Evolutionary conservation across 2,797 vertebrate genomes (phyloP), one percentile per base, ranked within the genome.

Genomic region (Discoglossus pictus): DNA sequence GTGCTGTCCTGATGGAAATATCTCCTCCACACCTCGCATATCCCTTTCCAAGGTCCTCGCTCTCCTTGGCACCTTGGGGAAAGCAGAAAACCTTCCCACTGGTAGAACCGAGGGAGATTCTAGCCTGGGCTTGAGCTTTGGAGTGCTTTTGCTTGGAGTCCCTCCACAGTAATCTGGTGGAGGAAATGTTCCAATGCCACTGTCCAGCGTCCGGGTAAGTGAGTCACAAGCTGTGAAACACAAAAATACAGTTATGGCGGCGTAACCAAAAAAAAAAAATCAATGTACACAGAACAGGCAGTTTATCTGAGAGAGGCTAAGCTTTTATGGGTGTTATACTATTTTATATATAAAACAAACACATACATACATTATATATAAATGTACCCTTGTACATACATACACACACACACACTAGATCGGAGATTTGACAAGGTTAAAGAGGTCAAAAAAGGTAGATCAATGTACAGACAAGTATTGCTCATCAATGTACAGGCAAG

Each of bases 181-280:
- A 0, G 96, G 96, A 78, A 98, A 98, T 5, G 96, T 98, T 5
- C 96, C 96, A 4, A 98, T 98, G 61, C 96, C 96, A 1, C 96
- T 98, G 89, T 98, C 96, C 81, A 98, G 84, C 0, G 96, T 98
- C 85, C 96, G 90, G 0, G 94, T 98, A 81, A 96, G 92, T 0
- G 94, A 95, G 7, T 93, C 91, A 0, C 95, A 98, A 35, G 89
- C 96, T 16, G 38, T 27, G 54, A 20, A 5, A 0, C 31, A 56
- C 4, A 11, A 6, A 43, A 18, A 43, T 17, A 9, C 27, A 31
- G 27, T 31, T 31, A 31, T 31, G 27, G 4, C 27, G 9, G 4
- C 9, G 27, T 31, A 4, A 31, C 8, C 27, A 4, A 4, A 31
- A 31, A n/a, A n/a, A n/a, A n/a, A n/a, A n/a, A n/a, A 31, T 4